A percentile compares a stretch with the other conserved stretches of the same genome.
Conservation (phyloP, 2,797 vertebrate species). For the Notolabrus celidotus region DNA sequence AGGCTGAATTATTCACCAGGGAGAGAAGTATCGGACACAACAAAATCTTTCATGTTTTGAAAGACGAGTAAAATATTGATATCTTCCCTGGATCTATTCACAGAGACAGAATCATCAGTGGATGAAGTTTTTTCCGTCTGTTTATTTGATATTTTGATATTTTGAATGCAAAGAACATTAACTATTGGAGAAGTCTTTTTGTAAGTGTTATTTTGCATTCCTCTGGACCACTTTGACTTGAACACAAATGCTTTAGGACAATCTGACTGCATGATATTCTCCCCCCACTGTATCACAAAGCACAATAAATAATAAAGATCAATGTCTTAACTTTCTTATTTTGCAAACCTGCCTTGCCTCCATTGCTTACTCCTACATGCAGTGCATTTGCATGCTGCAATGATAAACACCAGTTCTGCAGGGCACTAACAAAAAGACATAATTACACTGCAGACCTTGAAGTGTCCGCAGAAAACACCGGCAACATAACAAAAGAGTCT, state of each 20-base stretch:
- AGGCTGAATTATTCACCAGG: constrained; percentile 47
- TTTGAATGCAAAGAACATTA: constrained; percentile 31
- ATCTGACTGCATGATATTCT: constrained; percentile 24
- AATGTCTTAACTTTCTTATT: background rate
- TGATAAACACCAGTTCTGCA: background rate
- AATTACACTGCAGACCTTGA: constrained; percentile 23
- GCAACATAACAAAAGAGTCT: constrained; percentile 8
- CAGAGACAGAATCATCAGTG: constrained; percentile 40
- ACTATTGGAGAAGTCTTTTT: constrained; percentile 23
- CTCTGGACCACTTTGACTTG: constrained; percentile 29
- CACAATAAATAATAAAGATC: background rate
- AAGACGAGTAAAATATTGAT: constrained; percentile 59
- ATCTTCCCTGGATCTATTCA: constrained; percentile 40
- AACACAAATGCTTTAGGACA: constrained; percentile 25
- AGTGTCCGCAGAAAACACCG: background rate
- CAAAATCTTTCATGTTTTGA: constrained; percentile 54
- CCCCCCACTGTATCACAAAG: constrained; percentile 6
- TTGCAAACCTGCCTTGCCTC: constrained; percentile 4
- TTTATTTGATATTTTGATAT: constrained; percentile 7
- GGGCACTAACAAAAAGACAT: constrained; percentile 21
- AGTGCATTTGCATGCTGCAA: background rate
- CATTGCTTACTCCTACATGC: background rate
- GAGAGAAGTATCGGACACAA: constrained; percentile 53
- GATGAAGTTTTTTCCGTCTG: background rate
- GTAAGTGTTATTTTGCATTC: constrained; percentile 14